phyloP scores from a whole-genome alignment of 2,797 vertebrate genomes.

The Sebastes itinus region DNA sequence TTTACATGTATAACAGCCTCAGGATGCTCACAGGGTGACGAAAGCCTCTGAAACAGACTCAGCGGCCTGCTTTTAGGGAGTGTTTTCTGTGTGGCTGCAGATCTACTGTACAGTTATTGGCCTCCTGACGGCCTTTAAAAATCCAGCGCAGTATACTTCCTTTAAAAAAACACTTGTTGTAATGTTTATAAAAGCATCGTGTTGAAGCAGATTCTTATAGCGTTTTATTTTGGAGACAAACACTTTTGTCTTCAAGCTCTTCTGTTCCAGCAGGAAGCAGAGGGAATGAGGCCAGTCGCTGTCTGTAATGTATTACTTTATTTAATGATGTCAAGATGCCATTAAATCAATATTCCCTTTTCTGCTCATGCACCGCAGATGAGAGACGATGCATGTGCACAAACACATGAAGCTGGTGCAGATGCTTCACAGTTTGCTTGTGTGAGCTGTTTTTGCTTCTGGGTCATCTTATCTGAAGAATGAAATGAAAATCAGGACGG shows the following conservation, averaged over 20 bases:
- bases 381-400: not conserved
- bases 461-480: slow-evolving; percentile 19
- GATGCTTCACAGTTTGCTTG: not conserved
- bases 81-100: not conserved
- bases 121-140: not conserved
- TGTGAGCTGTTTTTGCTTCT: slow-evolving; percentile 10
- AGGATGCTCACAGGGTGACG: slow-evolving; percentile 45
- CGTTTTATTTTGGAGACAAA: slow-evolving; percentile 11
- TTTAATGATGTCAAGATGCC: slow-evolving; percentile 44
- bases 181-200: not conserved
- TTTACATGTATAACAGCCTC: slow-evolving; percentile 3
- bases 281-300: not conserved
- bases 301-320: not conserved
- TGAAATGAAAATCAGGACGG: not conserved
- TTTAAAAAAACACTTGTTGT: not conserved
- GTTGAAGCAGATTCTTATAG: not conserved
- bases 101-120: not conserved
- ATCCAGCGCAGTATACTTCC: not conserved
- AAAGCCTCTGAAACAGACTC: slow-evolving; percentile 56
- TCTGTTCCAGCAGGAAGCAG: slow-evolving; percentile 3
- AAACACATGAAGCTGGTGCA: not conserved
- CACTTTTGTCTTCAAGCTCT: not conserved
- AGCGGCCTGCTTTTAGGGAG: not conserved
- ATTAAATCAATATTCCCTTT: slow-evolving; percentile 46
- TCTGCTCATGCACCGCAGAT: slow-evolving; percentile 12